Evolutionary conservation across 2,797 vertebrate genomes (phyloP), one percentile per base, ranked within the genome.

Genomic region (Poecilia wingei): DNA sequence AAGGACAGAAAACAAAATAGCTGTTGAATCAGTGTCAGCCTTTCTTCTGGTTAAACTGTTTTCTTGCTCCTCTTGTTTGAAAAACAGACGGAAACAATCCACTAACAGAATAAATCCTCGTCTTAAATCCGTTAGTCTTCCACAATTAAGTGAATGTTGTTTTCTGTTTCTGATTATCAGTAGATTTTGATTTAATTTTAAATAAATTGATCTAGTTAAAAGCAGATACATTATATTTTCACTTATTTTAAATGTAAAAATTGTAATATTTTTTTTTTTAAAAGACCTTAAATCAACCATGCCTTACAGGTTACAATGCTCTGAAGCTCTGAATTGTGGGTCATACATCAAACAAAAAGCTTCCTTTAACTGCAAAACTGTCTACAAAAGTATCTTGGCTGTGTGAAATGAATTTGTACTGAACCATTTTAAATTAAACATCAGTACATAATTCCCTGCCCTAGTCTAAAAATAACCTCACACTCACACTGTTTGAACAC

Each of bases 1-100:
- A 31, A 20, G 7, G 55, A 79, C 4, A 55, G 75, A n/a, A 72
- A 72, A 57, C 16, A 59, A 76, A 77, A 59, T 18, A 49, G 22
- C 53, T 81, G 9, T 75, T 78, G 73, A 79, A 83, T 84, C 55
- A 72, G 51, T 72, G 7, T 36, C 18, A 81, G 55, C 45, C 14
- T 66, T 73, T 78, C 18, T 33, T 43, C 55, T 78, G 79, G 83
- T 81, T 82, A 74, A 83, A 78, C 28, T 8, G 74, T 79, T 82
- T 57, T 78, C 75, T 79, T 73, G 59, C 31, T 68, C 74, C n/a
- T 68, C 74, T 25, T 47, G 55, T 46, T 31, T 66, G 76, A 84
- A 84, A 82, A 88, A 84, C 31, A 76, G 9, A 53, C 74, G 39
- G 36, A 74, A 39, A 45, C 4, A 0, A 74, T 55, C 43, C 43